Percentiles rank a stretch among this genome's conserved stretches.
Conservation (phyloP, 2,113 vertebrate species). For the Hippocampus guttulatus region DNA sequence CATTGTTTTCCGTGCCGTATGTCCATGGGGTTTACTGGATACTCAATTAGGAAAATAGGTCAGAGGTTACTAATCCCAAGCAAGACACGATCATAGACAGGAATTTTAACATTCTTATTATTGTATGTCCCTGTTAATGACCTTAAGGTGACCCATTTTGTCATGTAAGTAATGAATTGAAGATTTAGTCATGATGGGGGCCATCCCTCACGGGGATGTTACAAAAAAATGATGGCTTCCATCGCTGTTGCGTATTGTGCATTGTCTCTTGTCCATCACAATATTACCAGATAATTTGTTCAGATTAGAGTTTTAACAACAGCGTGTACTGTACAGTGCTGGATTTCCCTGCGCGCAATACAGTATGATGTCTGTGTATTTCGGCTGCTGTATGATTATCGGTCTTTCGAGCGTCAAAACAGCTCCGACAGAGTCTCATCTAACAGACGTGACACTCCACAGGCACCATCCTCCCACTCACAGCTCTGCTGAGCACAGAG, state of each 20-base stretch:
- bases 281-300: background rate
- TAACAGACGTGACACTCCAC: constrained; percentile 48
- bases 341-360: background rate
- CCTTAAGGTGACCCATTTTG: constrained; percentile 2
- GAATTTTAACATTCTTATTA: background rate
- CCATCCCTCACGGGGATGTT: background rate
- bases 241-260: background rate
- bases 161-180: background rate
- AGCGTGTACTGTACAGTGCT: background rate
- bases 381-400: constrained; percentile 15
- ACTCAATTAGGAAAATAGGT: constrained; percentile 34
- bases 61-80: constrained; percentile 20
- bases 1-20: constrained; percentile 40
- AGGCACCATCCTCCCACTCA: constrained; percentile 46
- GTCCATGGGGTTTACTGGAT: constrained; percentile 28
- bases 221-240: too few relatives aligned
- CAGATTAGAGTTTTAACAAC: background rate
- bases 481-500: constrained; percentile 20
- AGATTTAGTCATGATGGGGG: background rate
- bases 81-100: constrained; percentile 15
- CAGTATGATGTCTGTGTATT: constrained; percentile 28
- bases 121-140: background rate
- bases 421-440: constrained; percentile 34
- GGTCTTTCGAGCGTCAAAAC: constrained; percentile 36
- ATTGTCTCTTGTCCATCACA: background rate